Base-by-base conservation (phyloP, 2,888 invertebrate species). In the Cybosia mesomella region DNA sequence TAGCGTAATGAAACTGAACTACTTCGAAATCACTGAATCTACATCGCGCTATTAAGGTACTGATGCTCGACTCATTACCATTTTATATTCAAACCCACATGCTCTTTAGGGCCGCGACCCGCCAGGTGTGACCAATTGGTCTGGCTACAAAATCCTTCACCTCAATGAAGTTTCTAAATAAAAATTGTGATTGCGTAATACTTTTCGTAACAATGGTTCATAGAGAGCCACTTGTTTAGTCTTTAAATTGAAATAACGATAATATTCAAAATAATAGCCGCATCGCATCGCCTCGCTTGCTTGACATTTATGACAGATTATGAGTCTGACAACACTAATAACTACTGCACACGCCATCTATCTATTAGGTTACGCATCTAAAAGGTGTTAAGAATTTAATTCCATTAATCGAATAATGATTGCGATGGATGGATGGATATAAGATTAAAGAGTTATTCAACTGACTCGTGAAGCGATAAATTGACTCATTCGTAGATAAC, bases 221-320 rank as follows among this genome's bases (percentile, higher is more conserved):
- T 49, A 87, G 88, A 85, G 84, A 82, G 83, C 86, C 89, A 91
- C 91, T 91, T 90, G 87, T 88, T 87, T 89, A 86, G 83, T 83
- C 84, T 84, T 83, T 74, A 85, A 89, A 91, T 89, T 88, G 89
- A 89, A 91, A 89, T 89, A 86, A 89, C 84, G 88, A 87, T 90
- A 89, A 87, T 90, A 85, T 85, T 88, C 83, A 83, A 87, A 90
- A 91, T 91, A 91, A 92, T 90, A 87, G 87, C 83, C 80, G 78
- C 81, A 80, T 85, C 86, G 86, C 87, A 87, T 89, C 89, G 87
- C 85, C 82, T 85, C 85, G 83, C 84, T 84, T 80, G 83, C 85
- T 87, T 92, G 92, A 92, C 93, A 92, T 92, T 93, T 94, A 92
- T 93, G 91, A 92, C 92, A 92, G 92, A 93, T 93, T 93, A 92